phyloP scores from a whole-genome alignment of 2,888 invertebrate genomes.

The Dorcus parallelipipedus region DNA sequence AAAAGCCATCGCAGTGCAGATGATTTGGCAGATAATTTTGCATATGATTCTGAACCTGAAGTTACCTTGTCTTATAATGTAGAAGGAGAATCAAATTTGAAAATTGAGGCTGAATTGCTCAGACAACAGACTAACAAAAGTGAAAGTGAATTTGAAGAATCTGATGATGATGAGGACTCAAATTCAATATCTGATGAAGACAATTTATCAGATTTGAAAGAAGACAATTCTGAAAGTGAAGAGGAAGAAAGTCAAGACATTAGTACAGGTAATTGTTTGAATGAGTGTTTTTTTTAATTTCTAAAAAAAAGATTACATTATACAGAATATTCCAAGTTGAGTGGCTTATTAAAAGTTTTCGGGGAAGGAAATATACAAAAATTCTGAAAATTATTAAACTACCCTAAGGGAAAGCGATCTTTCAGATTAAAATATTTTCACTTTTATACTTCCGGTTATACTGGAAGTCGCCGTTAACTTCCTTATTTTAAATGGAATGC shows the following conservation, averaged over 20 bases:
- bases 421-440: too few species aligned
- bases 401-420: too few species aligned
- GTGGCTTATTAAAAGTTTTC: too few species aligned
- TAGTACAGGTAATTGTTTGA: too few species aligned
- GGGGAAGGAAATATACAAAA: too few species aligned
- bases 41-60: conserved; percentile 54
- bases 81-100: conserved; percentile 41
- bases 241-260: conserved; percentile 4
- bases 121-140: conserved; percentile 28
- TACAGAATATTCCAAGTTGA: too few species aligned
- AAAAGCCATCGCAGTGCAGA: conserved; percentile 74
- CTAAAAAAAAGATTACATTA: too few species aligned
- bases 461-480: too few species aligned
- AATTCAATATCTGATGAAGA: conserved; percentile 34
- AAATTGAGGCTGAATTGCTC: conserved; percentile 40
- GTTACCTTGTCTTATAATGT: conserved; percentile 41
- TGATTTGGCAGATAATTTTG: conserved; percentile 81
- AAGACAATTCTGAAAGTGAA: conserved; percentile 18
- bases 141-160: conserved; percentile 31
- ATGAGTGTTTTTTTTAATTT: too few species aligned
- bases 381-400: too few species aligned
- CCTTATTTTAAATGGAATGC: too few species aligned
- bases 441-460: too few species aligned
- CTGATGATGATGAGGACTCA: conserved; percentile 14
- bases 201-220: conserved; percentile 23